Evolutionary conservation across 2,888 invertebrate species (phyloP).

Genomic region (Ichneumoninae sp.): DNA sequence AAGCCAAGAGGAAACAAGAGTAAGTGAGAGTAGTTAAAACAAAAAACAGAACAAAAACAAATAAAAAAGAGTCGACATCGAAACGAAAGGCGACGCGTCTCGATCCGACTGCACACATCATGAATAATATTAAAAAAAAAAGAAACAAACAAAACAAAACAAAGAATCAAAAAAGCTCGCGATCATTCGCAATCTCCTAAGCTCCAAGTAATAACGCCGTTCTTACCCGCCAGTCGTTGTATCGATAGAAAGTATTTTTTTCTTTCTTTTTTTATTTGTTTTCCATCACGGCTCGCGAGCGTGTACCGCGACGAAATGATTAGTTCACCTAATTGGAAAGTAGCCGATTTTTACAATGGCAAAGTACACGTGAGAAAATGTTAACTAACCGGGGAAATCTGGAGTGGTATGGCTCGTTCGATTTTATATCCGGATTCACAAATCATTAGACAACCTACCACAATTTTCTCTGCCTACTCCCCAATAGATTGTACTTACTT

Average conservation of each 20-base stretch:
- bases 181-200: constrained; percentile 40
- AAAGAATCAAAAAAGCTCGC: constrained; percentile 64
- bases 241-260: not conserved
- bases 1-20: constrained; percentile 22
- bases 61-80: constrained; percentile 20
- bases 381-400: not conserved
- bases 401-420: not conserved
- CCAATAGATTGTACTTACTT: constrained; percentile 66
- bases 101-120: constrained; percentile 53
- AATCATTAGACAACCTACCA: not conserved
- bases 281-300: not conserved
- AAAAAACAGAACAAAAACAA: constrained; percentile 2
- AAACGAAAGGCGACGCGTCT: constrained; percentile 14
- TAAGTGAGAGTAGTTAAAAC: constrained; percentile 10
- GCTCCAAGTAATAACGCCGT: not conserved
- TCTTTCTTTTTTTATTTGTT: not conserved
- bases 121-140: constrained; percentile 39
- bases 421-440: not conserved
- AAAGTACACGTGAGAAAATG: not conserved
- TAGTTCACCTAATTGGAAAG: not conserved
- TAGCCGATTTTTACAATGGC: not conserved
- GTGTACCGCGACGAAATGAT: not conserved
- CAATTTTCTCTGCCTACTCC: constrained; percentile 13
- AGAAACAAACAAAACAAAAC: constrained; percentile 57
- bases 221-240: not conserved